A percentile compares a stretch with the other conserved stretches of the same genome.
Conservation (phyloP, 2,113 vertebrate species). For the Motacilla tschutschensis region DNA sequence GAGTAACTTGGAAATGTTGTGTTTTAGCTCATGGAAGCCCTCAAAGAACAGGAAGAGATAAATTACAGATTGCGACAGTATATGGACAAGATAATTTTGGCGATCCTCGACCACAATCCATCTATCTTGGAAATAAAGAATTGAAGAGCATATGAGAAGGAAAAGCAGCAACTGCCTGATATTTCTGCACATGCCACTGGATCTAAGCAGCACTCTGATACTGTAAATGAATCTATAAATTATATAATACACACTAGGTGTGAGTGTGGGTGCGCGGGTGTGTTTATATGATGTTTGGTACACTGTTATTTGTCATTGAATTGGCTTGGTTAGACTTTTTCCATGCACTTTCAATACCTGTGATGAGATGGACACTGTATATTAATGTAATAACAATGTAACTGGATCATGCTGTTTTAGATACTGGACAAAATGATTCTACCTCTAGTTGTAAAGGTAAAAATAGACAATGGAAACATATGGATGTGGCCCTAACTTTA, state of each 20-base stretch:
- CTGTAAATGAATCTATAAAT: constrained; percentile 70
- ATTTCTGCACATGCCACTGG: constrained; percentile 34
- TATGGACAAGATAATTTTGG: constrained; percentile 98
- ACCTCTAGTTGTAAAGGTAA: constrained; percentile 73
- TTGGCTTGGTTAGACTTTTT: constrained; percentile 49
- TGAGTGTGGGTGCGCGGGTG: constrained; percentile 51
- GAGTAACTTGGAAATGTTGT: neutral
- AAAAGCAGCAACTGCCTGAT: constrained; percentile 42
- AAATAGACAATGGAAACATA: constrained; percentile 51
- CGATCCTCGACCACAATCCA: constrained; percentile 95
- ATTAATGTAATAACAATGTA: constrained; percentile 59
- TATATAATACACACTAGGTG: constrained; percentile 49
- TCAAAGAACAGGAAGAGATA: constrained; percentile 97
- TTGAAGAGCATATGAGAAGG: constrained; percentile 60
- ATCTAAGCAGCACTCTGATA: constrained; percentile 58
- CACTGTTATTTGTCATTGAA: constrained; percentile 50
- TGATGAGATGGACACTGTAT: constrained; percentile 50
- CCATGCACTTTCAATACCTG: constrained; percentile 65
- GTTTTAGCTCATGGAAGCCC: constrained; percentile 92
- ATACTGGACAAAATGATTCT: constrained; percentile 73
- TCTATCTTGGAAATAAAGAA: constrained; percentile 97
- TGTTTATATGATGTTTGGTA: constrained; percentile 64
- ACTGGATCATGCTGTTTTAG: constrained; percentile 66
- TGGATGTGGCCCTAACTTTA: constrained; percentile 40
- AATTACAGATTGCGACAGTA: constrained; percentile 92